Evolutionary conservation across 2,888 invertebrate genomes (phyloP).

Genomic region (Dysmachus trigonus): DNA sequence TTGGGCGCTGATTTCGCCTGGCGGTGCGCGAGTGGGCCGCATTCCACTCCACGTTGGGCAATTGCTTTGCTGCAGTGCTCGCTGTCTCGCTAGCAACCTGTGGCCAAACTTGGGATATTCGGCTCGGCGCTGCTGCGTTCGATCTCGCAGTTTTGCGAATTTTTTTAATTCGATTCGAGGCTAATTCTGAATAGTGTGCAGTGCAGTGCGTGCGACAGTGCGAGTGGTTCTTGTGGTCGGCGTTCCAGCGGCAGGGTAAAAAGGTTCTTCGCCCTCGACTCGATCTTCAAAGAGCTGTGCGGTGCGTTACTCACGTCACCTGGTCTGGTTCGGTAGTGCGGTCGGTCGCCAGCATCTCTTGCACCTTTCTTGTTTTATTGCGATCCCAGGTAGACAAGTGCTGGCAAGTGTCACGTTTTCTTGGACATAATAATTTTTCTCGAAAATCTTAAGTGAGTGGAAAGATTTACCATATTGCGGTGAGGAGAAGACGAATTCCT

Average conservation of each 20-base stretch:
- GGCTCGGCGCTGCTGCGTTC: background rate
- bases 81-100: conserved; percentile 34
- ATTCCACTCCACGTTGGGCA: background rate
- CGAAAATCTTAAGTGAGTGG: background rate
- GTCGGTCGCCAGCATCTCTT: background rate
- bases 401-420: background rate
- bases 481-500: background rate
- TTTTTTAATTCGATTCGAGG: background rate
- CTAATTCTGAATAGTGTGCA: background rate
- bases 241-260: background rate
- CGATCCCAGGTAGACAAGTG: background rate
- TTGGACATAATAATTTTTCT: background rate
- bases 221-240: background rate
- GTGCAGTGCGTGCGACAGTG: background rate
- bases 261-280: background rate
- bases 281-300: background rate
- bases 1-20: background rate
- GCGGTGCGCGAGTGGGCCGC: background rate
- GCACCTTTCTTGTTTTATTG: background rate
- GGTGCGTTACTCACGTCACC: background rate
- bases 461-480: background rate
- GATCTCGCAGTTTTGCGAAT: background rate
- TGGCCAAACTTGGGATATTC: conserved; percentile 17
- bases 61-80: background rate
- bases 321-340: background rate